A percentile compares a stretch with the other conserved stretches of the same genome.
These are phyloP conservation scores for Clanis bilineata DNA, from an alignment of 2,888 invertebrate genomes.

Conservation along the genomic window DNA sequence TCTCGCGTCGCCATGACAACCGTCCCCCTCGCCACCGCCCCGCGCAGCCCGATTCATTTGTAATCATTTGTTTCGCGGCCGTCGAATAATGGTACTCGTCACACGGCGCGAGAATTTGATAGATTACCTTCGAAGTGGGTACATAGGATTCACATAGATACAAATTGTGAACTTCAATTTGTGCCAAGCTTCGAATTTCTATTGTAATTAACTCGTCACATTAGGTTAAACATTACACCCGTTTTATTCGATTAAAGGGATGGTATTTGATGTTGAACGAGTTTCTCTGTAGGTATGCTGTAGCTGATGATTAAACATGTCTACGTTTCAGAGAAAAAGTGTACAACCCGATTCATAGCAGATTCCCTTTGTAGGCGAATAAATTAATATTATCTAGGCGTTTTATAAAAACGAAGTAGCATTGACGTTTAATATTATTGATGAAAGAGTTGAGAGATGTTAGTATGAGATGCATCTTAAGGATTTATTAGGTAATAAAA, in stretches of 20 bases:
- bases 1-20: constrained; percentile 72
- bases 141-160: constrained; percentile 36
- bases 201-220: constrained; percentile 10
- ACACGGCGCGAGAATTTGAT: constrained; percentile 70
- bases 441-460: neutral
- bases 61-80: constrained; percentile 80
- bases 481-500: too few relatives aligned
- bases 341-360: too few relatives aligned
- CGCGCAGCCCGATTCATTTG: constrained; percentile 70
- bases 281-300: neutral
- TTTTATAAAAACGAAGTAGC: too few relatives aligned
- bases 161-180: constrained; percentile 37
- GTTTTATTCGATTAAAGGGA: constrained; percentile 4
- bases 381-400: too few relatives aligned
- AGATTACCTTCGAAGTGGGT: constrained; percentile 47
- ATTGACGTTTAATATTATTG: neutral
- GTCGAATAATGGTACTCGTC: constrained; percentile 72
- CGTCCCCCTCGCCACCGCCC: constrained; percentile 43
- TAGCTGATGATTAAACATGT: neutral
- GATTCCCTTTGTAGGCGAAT: too few relatives aligned
- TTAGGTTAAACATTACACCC: constrained; percentile 5
- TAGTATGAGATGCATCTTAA: too few relatives aligned
- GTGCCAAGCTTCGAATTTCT: neutral
- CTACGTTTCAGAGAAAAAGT: too few relatives aligned
- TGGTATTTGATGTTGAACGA: neutral